These are phyloP conservation scores for Chionoecetes opilio DNA, from an alignment of 1,140 invertebrate genomes.

Conservation along the genomic window DNA sequence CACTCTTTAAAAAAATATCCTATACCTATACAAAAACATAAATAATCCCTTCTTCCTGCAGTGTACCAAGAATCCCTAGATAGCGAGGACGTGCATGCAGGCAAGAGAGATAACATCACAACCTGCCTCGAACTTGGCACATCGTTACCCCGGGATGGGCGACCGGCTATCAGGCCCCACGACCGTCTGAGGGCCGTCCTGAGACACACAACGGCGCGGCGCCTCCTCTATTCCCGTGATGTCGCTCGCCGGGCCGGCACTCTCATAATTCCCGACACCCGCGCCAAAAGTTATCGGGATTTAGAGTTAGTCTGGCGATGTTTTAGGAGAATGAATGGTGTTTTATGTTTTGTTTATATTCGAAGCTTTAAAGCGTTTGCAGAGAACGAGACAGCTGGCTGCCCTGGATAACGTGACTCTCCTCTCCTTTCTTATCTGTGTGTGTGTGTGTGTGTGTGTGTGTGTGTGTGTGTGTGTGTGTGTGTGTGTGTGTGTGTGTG, in stretches of 20 bases:
- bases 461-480: neutral
- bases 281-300: slow-evolving; percentile 57
- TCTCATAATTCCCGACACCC: slow-evolving; percentile 55
- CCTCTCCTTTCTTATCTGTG: slow-evolving; percentile 31
- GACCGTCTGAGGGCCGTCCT: neutral
- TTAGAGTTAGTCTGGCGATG: slow-evolving; percentile 59
- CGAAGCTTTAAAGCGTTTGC: slow-evolving; percentile 17
- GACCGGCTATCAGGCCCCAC: neutral
- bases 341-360: slow-evolving; percentile 54
- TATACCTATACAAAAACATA: no score
- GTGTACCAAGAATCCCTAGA: no score
- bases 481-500: slow-evolving; percentile 51
- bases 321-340: slow-evolving; percentile 50
- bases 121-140: neutral
- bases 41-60: no score
- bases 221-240: slow-evolving; percentile 1
- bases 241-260: slow-evolving; percentile 30
- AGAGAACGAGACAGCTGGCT: slow-evolving; percentile 43
- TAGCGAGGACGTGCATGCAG: no score
- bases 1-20: no score
- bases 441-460: slow-evolving; percentile 36
- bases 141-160: neutral
- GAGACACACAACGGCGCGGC: slow-evolving; percentile 20
- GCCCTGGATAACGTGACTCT: slow-evolving; percentile 1
- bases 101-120: neutral